Evolutionary conservation across 1,140 invertebrate species (phyloP), one percentile per base, ranked within the genome.

Genomic region (Drosophila grimshawi): DNA sequence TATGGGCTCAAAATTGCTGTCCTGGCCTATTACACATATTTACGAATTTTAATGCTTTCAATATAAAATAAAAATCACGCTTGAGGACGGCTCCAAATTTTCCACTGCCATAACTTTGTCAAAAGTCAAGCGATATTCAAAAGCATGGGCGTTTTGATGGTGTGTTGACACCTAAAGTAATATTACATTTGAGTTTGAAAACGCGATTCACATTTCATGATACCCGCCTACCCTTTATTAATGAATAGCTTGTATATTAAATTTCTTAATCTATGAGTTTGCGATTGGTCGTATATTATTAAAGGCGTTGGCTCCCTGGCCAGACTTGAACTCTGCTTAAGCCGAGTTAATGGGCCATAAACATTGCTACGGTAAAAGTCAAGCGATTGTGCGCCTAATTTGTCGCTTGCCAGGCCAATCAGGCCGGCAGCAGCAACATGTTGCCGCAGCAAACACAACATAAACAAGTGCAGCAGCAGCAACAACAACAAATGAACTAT

Each of bases 321-420:
- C 67, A 46, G 65, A 65, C 71, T 67, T 62, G 78, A 81, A 86
- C 64, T 75, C 39, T 75, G 53, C 51, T 49, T 45, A 49, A 59
- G 53, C 65, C 43, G 43, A 76, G 66, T 82, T 86, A 88, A 86
- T 86, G 80, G 83, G 52, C 72, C 65, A 88, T 86, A 86, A 86
- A 88, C 83, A 82, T 76, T 60, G 67, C 67, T 70, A 61, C 60
- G 85, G 83, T 68, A 76, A 69, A 76, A 86, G 83, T 88, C 80
- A 88, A 89, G 80, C 83, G 80, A 88, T 83, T 86, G 72, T 78
- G 65, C 70, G 85, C 72, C 83, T 86, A 86, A 86, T 86, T 86
- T 86, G 82, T 86, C 82, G 83, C 82, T 86, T 81, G 82, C 82
- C 82, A 86, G 71, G 76, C 82, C 76, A 78, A 76, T 72, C 77